These are phyloP conservation scores for Anolis apletophallus DNA, from an alignment of 2,797 vertebrate species.

Conservation along the genomic window DNA sequence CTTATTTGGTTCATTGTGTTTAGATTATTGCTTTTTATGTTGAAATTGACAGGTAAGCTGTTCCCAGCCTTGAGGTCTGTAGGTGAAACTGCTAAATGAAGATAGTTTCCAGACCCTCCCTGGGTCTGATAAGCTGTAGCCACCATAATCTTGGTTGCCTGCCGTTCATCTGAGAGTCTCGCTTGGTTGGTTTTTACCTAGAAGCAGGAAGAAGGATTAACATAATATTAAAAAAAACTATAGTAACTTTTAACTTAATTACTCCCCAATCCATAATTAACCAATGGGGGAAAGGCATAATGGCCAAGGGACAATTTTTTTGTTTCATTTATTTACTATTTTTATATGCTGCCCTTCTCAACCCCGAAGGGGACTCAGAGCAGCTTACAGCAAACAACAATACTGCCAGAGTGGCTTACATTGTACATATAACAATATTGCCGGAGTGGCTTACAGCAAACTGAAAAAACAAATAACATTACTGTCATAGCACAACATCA, in stretches of 20 bases:
- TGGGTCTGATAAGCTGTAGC: slow-evolving; percentile 75
- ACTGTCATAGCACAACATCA: too few species aligned
- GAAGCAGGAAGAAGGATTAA: background rate
- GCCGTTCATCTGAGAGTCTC: background rate
- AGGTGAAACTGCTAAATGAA: slow-evolving; percentile 78
- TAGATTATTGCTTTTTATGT: slow-evolving; percentile 59
- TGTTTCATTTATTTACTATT: too few species aligned
- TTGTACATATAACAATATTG: too few species aligned
- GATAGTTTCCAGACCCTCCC: slow-evolving; percentile 70
- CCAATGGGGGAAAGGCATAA: background rate
- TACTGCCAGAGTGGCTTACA: too few species aligned
- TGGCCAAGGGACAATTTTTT: too few species aligned
- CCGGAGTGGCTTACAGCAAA: too few species aligned
- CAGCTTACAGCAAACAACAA: too few species aligned
- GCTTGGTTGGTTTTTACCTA: slow-evolving; percentile 77
- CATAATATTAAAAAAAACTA: background rate
- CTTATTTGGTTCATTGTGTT: slow-evolving; percentile 5
- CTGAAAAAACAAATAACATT: too few species aligned
- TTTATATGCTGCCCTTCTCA: too few species aligned
- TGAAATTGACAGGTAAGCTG: slow-evolving; percentile 78
- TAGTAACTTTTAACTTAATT: background rate
- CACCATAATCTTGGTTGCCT: slow-evolving; percentile 76
- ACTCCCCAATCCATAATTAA: background rate
- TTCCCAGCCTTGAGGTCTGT: slow-evolving; percentile 70
- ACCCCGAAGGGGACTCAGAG: too few species aligned